Base-by-base conservation (phyloP, 2,888 invertebrate genomes). In the Dioctria rufipes region DNA sequence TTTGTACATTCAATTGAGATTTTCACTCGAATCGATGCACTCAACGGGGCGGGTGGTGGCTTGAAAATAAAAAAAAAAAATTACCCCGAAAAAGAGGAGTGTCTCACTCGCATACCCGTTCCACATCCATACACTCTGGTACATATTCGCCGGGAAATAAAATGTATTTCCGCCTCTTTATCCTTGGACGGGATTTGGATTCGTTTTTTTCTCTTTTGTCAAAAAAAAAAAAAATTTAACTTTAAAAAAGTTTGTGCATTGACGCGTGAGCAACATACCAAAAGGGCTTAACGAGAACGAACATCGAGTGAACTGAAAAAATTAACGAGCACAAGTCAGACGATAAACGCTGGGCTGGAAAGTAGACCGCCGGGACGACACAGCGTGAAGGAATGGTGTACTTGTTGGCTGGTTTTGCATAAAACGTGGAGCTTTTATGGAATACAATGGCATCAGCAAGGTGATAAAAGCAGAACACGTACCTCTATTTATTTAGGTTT, bases 401-500 rank as follows among this genome's bases (percentile, higher is more conserved):
- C 73, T 71, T 77, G 73, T 73, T 79, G 78, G 81, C 71, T 78
- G 73, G 78, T 60, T 81, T 81, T 81, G 78, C 73, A 78, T 79
- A 79, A 79, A 79, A 79, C 79, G 81, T 69, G 71, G 39, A 79
- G 78, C 78, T 79, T 71, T 65, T 79, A 25, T 43, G 25, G 78
- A 78, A 66, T 63, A 78, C 73, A 81, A 79, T 43, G 63, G 79
- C 66, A 81, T 79, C 78, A 81, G 65, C 65, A 73, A 79, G 79
- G 81, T 81, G 81, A 81, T 81, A 81, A 81, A 81, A 81, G 79
- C 81, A 81, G 69, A 81, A 69, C 81, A 81, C 79, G 81, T 81
- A 78, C 69, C 79, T 73, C 81, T 81, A 81, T 81, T 81, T 81
- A 81, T 81, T 81, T 79, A 79, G 79, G 81, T 81, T 81, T 81